Percentiles rank a stretch among this genome's conserved stretches.
Conservation (phyloP, 2,888 invertebrate genomes). For the Gortyna flavago region DNA sequence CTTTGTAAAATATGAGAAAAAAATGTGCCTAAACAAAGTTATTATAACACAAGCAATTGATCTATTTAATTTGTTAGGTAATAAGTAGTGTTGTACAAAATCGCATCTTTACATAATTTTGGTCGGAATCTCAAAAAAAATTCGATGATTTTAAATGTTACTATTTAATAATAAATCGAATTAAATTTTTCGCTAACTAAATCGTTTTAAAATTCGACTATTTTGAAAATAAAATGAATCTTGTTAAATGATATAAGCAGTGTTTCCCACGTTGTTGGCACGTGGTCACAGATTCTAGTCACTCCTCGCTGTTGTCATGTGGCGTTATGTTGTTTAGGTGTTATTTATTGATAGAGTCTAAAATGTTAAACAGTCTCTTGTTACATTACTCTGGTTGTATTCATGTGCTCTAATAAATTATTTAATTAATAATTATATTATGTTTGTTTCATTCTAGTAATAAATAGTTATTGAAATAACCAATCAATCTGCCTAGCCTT, state of each 20-base stretch:
- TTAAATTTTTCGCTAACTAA: constrained; percentile 43
- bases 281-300: constrained; percentile 72
- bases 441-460: constrained; percentile 27
- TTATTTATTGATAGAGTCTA: constrained; percentile 82
- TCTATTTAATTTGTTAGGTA: constrained; percentile 57
- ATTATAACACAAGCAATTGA: constrained; percentile 67
- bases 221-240: constrained; percentile 49
- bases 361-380: constrained; percentile 84
- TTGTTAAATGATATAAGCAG: constrained; percentile 65
- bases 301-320: constrained; percentile 83
- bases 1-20: constrained; percentile 70
- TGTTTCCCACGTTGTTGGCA: constrained; percentile 58
- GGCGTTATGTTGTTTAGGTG: constrained; percentile 78
- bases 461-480: not conserved
- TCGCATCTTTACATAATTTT: constrained; percentile 63
- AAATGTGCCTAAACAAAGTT: constrained; percentile 82
- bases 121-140: constrained; percentile 34
- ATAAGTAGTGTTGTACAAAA: constrained; percentile 59
- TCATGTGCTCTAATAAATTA: constrained; percentile 86
- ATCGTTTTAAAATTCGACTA: constrained; percentile 49
- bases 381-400: constrained; percentile 85
- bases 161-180: constrained; percentile 42
- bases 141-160: constrained; percentile 45
- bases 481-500: not conserved
- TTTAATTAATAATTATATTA: constrained; percentile 69